Percentiles rank a stretch among this genome's conserved stretches.
Evolutionary conservation across 2,113 vertebrate genomes (phyloP).

Genomic region (Lophura nycthemera): DNA sequence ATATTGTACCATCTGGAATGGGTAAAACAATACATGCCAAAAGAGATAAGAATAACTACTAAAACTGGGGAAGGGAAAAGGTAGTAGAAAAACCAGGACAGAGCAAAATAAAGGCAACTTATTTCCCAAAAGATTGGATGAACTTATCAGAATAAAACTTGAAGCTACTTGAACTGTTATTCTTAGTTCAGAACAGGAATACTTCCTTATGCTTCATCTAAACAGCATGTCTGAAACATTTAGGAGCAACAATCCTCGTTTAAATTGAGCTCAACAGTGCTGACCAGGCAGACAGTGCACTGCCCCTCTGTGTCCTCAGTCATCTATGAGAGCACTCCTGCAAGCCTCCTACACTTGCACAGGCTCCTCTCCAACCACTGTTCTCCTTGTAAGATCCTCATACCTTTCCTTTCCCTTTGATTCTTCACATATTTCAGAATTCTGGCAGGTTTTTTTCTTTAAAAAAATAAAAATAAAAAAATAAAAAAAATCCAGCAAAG

Average conservation of each 20-base stretch:
- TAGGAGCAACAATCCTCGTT: not conserved
- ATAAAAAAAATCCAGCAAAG: not conserved
- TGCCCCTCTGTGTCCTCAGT: not conserved
- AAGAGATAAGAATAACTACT: not conserved
- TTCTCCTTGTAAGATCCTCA: not conserved
- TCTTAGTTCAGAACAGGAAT: not conserved
- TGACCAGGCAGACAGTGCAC: rapidly evolving
- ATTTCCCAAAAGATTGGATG: not conserved
- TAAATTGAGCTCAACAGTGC: not conserved
- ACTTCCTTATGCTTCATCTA: not conserved
- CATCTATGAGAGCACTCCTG: not conserved
- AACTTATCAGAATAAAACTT: not conserved
- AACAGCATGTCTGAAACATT: not conserved
- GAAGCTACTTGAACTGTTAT: not conserved
- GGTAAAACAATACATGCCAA: not conserved
- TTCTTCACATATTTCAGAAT: no score
- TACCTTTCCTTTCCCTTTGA: not conserved
- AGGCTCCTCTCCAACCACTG: rapidly evolving
- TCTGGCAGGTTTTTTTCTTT: no score
- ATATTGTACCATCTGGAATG: not conserved
- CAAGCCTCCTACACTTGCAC: not conserved
- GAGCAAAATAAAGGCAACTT: not conserved
- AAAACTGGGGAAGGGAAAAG: not conserved
- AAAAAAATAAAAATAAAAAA: not conserved
- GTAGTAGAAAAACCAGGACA: not conserved